phyloP scores from a whole-genome alignment of 2,888 invertebrate genomes.

The Lasioglossum marginatum region DNA sequence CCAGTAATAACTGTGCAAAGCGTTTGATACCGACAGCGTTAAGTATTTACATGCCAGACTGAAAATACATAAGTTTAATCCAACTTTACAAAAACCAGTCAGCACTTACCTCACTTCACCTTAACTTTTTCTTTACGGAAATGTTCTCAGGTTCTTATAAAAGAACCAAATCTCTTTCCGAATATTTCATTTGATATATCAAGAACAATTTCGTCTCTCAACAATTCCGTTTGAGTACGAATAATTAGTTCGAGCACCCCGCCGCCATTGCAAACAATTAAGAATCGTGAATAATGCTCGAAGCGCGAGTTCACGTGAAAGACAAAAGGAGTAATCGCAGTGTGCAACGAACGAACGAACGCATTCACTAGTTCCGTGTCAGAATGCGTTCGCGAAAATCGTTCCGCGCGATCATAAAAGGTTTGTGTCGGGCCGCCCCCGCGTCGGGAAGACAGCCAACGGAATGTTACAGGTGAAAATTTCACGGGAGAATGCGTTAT shows the following conservation, averaged over 20 bases:
- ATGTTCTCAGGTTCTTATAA: no score
- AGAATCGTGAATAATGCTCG: background rate
- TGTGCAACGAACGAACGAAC: background rate
- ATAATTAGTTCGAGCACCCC: background rate
- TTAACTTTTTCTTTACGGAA: no score
- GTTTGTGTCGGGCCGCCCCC: background rate
- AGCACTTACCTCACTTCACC: no score
- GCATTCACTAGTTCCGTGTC: background rate
- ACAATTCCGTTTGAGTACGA: background rate
- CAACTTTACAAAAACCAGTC: no score
- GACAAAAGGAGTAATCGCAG: background rate
- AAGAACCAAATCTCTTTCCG: no score
- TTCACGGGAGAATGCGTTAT: slow-evolving; percentile 37
- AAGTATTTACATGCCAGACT: no score
- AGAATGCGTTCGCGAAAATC: background rate
- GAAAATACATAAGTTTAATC: no score
- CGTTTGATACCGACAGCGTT: no score
- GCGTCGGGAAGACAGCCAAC: background rate
- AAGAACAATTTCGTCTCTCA: no score
- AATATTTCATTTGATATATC: no score
- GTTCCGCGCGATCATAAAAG: background rate
- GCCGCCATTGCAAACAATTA: background rate
- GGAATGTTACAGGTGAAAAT: slow-evolving; percentile 43
- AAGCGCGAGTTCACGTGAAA: background rate
- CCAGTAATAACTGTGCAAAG: no score